Evolutionary conservation across 2,797 vertebrate species (phyloP).

Genomic region (Takifugu ocellatus): DNA sequence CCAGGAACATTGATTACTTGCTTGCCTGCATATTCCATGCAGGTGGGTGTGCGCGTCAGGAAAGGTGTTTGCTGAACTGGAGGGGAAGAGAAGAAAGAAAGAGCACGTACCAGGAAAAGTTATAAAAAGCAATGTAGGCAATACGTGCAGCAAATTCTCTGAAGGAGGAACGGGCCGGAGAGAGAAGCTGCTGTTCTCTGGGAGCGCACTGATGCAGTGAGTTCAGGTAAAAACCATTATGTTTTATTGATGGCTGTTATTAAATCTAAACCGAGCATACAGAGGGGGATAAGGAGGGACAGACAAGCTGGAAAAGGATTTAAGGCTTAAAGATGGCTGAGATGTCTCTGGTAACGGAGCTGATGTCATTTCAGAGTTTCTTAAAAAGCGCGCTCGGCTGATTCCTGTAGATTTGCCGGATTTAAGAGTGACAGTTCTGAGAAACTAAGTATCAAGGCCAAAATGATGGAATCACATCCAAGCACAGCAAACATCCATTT

Average conservation of each 20-base stretch:
- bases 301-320: slow-evolving; percentile 13
- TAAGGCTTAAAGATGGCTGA: slow-evolving; percentile 18
- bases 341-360: neutral
- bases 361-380: neutral
- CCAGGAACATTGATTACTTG: slow-evolving; percentile 32
- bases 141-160: slow-evolving; percentile 7
- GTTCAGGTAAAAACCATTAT: slow-evolving; percentile 41
- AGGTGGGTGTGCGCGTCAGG: slow-evolving; percentile 33
- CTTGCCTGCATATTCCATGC: slow-evolving; percentile 44
- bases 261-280: slow-evolving; percentile 40
- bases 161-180: slow-evolving; percentile 6
- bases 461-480: neutral
- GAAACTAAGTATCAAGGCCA: too few species aligned
- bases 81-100: slow-evolving; percentile 40
- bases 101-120: slow-evolving; percentile 30
- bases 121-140: slow-evolving; percentile 23
- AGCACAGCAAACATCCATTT: neutral
- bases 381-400: neutral
- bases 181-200: slow-evolving; percentile 12
- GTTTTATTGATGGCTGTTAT: slow-evolving; percentile 46
- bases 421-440: neutral
- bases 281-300: slow-evolving; percentile 23
- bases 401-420: neutral
- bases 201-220: slow-evolving; percentile 27
- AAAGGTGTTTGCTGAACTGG: slow-evolving; percentile 19